phyloP scores from a whole-genome alignment of 2,113 vertebrate species.

The Bubalus kerabau region DNA sequence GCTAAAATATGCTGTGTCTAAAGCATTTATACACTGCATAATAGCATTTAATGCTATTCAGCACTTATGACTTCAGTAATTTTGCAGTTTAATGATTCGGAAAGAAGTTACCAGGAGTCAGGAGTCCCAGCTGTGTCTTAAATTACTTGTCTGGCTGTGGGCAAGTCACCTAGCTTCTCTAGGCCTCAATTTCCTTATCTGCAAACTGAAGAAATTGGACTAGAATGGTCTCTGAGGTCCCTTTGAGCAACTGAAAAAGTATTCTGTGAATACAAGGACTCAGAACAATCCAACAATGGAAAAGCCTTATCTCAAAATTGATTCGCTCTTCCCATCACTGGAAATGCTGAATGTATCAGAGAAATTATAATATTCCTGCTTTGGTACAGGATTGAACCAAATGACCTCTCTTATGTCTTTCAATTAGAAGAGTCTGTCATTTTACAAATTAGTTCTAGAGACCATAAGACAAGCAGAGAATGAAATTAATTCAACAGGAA shows the following conservation, averaged over 20 bases:
- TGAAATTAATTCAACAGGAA: not conserved
- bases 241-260: not conserved
- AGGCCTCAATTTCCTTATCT: slow-evolving; percentile 12
- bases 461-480: not conserved
- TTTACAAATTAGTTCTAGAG: not conserved
- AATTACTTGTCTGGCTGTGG: not conserved
- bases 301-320: not conserved
- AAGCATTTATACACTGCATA: not conserved
- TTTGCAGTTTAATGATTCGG: slow-evolving; percentile 52
- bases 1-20: not conserved
- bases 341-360: not conserved
- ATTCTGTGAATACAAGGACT: not conserved
- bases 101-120: slow-evolving; percentile 21
- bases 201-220: not conserved
- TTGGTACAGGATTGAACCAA: not conserved
- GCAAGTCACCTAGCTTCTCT: slow-evolving; percentile 28
- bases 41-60: not conserved
- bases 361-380: not conserved
- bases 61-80: slow-evolving; percentile 10
- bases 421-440: not conserved
- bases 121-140: slow-evolving; percentile 9
- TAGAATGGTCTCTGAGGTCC: not conserved
- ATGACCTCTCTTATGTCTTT: not conserved
- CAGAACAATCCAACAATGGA: not conserved
- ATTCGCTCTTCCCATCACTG: not conserved